Base-by-base conservation (phyloP, 2,888 invertebrate species). In the Chrysina gloriosa region DNA sequence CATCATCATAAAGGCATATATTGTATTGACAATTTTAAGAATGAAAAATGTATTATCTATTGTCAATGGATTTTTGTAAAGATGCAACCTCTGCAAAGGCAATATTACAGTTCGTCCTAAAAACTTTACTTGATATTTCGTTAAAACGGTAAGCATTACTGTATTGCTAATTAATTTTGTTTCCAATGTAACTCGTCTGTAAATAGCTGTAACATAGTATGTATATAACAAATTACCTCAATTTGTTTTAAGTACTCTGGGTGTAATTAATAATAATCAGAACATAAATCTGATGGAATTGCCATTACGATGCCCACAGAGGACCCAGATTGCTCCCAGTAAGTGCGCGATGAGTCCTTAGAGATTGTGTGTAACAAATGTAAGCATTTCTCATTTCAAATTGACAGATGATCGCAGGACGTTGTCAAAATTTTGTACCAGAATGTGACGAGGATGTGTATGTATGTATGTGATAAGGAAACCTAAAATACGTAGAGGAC, bases 211-310 rank as follows among this genome's bases (percentile, higher is more conserved):
- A n/a, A n/a, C n/a, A n/a, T n/a, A n/a, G n/a, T n/a, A n/a, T n/a
- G 39, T 5, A 16, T 14, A 39, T 61, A 42, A 61, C 42, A 61
- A 61, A 61, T 61, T 42, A 61, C 27, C 42, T 16, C 29, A 61
- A 45, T 61, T 42, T 61, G 36, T 61, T 61, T 61, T 29, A 45
- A 16, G 29, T 39, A 58, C 58, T 58, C 42, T 39, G 31, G 39
- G 25, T 2, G 39, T 36, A 61, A 61, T 45, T 61, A 45, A 45
- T 45, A 61, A 58, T 23, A 45, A 29, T 61, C 14, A 19, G 42
- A 52, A 42, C 58, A 42, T 42, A 61, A 61, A 61, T 61, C 42
- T 45, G 23, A 61, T 25, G 42, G 16, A 61, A 61, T 11, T 42
- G 16, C 58, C 58, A 34, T 16, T 21, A 19, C 16, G 1, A 16